Percentiles rank a stretch among this genome's conserved stretches.
These are phyloP conservation scores for Tapirus terrestris DNA, from an alignment of 2,113 vertebrate species.

Conservation along the genomic window DNA sequence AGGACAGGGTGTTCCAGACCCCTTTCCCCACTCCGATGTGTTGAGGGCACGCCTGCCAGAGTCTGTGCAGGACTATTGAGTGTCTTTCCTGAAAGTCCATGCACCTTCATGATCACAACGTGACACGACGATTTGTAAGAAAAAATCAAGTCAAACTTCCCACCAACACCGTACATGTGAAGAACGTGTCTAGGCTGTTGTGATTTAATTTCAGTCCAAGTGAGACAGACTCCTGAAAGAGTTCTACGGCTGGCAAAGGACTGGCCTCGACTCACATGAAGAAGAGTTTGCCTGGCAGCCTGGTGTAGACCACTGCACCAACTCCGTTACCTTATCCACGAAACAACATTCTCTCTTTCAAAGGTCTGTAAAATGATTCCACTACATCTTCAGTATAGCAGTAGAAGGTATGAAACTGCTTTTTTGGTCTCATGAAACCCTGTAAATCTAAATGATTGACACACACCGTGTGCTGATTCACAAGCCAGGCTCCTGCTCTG, in stretches of 20 bases:
- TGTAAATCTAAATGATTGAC: not conserved
- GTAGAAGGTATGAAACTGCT: not conserved
- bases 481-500: not conserved
- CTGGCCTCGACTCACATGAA: too few species aligned
- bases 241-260: not conserved
- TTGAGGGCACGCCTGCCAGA: too few species aligned
- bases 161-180: fast-evolving
- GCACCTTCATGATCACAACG: not conserved
- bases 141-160: not conserved
- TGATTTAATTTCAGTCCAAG: not conserved
- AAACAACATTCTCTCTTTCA: not conserved
- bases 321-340: not conserved
- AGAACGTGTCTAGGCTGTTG: too few species aligned
- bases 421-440: not conserved
- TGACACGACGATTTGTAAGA: too few species aligned
- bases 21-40: fast-evolving
- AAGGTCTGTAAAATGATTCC: not conserved
- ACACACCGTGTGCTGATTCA: not conserved
- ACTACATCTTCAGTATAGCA: not conserved
- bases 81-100: not conserved
- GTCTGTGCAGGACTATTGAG: not conserved
- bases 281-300: too few species aligned
- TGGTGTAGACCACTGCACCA: not conserved
- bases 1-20: not conserved
- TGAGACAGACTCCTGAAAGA: too few species aligned